These are phyloP conservation scores for Lacerta bilineata DNA, from an alignment of 2,797 vertebrate genomes.

Conservation along the genomic window DNA sequence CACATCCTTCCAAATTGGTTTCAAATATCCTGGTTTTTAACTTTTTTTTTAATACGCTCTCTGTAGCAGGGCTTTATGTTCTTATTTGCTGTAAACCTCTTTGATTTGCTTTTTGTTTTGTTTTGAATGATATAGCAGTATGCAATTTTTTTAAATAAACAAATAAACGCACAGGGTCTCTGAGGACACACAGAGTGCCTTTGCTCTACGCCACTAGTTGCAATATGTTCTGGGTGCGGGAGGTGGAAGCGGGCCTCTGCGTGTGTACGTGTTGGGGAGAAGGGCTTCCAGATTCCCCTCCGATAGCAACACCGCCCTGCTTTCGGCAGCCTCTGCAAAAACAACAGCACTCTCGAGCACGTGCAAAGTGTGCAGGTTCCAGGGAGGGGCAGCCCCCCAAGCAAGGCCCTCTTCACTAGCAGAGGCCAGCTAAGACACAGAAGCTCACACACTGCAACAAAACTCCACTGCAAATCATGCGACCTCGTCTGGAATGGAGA, in stretches of 20 bases:
- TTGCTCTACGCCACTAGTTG: background rate
- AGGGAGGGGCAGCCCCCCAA: background rate
- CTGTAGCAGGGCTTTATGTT: no score
- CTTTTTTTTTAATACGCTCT: no score
- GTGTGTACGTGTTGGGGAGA: background rate
- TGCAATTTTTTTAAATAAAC: no score
- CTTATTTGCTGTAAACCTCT: no score
- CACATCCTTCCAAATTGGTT: no score
- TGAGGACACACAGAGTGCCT: background rate
- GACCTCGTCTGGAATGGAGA: background rate
- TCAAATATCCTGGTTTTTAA: no score
- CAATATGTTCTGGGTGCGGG: background rate
- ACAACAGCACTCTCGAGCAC: background rate
- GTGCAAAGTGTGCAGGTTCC: background rate
- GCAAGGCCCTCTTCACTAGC: background rate
- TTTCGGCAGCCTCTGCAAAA: background rate
- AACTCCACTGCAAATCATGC: conserved; percentile 4
- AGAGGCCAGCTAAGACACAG: background rate
- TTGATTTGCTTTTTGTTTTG: no score
- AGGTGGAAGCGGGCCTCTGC: no score
- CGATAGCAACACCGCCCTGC: background rate
- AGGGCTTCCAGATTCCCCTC: background rate
- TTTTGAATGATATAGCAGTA: no score
- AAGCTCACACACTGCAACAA: background rate
- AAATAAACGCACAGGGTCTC: no score